Percentiles rank a stretch among this genome's conserved stretches.
These are phyloP conservation scores for Mus spicilegus DNA, from an alignment of 2,113 vertebrate species.

Conservation along the genomic window DNA sequence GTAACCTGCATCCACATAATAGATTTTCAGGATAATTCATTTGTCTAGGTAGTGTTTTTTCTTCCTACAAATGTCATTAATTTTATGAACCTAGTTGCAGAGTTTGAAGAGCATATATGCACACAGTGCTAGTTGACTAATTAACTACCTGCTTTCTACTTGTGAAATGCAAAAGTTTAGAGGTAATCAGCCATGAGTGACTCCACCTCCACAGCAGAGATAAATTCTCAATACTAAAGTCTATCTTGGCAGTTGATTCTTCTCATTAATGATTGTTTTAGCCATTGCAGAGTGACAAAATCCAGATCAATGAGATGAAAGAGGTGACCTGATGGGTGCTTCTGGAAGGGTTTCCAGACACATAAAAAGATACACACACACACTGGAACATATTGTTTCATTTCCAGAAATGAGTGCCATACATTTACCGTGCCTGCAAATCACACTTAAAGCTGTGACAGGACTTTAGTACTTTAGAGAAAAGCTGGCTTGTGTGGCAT, in stretches of 20 bases:
- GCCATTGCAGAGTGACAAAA: not conserved
- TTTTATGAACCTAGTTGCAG: conserved; percentile 36
- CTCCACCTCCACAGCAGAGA: not conserved
- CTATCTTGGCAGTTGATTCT: not conserved
- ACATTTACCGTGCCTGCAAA: not conserved
- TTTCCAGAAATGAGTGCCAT: not conserved
- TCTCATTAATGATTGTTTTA: not conserved
- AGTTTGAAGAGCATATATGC: not conserved
- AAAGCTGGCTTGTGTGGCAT: not conserved
- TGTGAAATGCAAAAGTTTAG: not conserved
- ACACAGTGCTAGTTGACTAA: not conserved
- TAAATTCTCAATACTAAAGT: not conserved
- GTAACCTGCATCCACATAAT: not conserved
- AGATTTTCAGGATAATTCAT: not conserved
- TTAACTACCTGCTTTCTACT: not conserved
- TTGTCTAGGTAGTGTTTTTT: not conserved
- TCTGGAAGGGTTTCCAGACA: not conserved
- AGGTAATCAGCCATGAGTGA: not conserved
- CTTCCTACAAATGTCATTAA: not conserved
- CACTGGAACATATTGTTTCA: not conserved
- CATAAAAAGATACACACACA: not conserved
- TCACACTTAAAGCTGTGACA: not conserved
- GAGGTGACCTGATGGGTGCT: not conserved
- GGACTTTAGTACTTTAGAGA: not conserved
- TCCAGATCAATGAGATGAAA: not conserved